Conservation (phyloP, 2,888 invertebrate species). For the Coecobrya sp. region DNA sequence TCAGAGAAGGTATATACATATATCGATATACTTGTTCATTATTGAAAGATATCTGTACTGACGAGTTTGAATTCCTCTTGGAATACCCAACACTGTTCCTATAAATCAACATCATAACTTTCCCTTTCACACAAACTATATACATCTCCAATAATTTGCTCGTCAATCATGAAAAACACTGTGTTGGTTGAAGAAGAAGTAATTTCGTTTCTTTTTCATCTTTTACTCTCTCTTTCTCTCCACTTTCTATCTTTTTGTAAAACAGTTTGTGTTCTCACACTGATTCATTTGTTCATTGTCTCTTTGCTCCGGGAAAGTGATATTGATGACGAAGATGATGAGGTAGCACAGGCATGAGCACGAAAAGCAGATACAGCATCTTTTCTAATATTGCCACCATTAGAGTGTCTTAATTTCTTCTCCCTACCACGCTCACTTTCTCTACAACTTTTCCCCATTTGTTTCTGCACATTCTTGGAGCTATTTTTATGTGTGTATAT, state of each 20-base stretch:
- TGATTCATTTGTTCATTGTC: conserved; percentile 77
- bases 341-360: conserved; percentile 50
- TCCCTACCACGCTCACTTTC: conserved; percentile 46
- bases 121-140: conserved; percentile 51
- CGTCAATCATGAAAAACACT: conserved; percentile 76
- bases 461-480: background rate
- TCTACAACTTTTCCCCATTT: conserved; percentile 28
- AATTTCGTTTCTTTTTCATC: conserved; percentile 69
- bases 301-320: conserved; percentile 63
- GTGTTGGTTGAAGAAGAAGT: conserved; percentile 50
- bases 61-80: conserved; percentile 56
- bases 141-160: conserved; percentile 74
- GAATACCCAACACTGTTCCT: conserved; percentile 21
- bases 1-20: background rate
- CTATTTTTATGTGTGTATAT: background rate
- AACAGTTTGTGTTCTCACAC: conserved; percentile 18
- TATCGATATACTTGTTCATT: conserved; percentile 24
- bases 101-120: conserved; percentile 76
- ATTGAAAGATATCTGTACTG: background rate
- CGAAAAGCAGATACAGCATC: conserved; percentile 64
- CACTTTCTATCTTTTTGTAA: background rate
- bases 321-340: conserved; percentile 76
- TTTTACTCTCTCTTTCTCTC: conserved; percentile 1
- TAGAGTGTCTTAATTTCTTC: conserved; percentile 76
- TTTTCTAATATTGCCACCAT: conserved; percentile 30